These are phyloP conservation scores for Danio rerio DNA, from an alignment of 2,113 vertebrate species.

Conservation along the genomic window DNA sequence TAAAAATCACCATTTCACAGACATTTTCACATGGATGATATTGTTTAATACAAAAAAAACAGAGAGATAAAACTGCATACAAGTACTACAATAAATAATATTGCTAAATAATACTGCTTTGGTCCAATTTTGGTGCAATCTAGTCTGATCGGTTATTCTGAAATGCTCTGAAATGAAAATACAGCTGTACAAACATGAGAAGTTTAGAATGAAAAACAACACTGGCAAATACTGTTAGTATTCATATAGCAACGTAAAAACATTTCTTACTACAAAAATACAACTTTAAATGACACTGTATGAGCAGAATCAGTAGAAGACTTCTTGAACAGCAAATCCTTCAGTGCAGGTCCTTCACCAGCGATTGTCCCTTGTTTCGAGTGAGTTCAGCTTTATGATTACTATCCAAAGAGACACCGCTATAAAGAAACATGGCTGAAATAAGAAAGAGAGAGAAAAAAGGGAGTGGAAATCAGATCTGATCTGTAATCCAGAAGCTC, in stretches of 20 bases:
- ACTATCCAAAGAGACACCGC: conserved; percentile 38
- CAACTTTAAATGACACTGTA: neutral
- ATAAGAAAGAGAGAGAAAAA: neutral
- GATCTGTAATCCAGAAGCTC: conserved; percentile 49
- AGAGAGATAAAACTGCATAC: conserved; percentile 31
- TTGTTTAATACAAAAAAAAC: conserved; percentile 48
- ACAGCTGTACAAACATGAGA: conserved; percentile 8
- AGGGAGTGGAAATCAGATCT: neutral
- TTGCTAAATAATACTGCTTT: conserved; percentile 23
- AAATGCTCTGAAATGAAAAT: neutral
- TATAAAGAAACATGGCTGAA: neutral
- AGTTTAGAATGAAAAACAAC: conserved; percentile 40
- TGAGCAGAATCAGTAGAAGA: conserved; percentile 18
- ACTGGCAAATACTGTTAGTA: conserved; percentile 41
- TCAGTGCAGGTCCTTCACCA: neutral
- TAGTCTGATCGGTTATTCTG: neutral
- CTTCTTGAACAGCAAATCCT: neutral
- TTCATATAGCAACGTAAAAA: conserved; percentile 26
- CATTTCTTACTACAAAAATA: conserved; percentile 6
- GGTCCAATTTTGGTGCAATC: conserved; percentile 6
- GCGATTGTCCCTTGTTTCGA: neutral
- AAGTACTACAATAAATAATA: conserved; percentile 58
- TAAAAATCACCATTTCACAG: neutral
- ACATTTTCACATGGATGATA: neutral
- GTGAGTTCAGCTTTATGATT: conserved; percentile 8